Evolutionary conservation across 1,140 invertebrate species (phyloP).

Genomic region (Trichonephila clavipes): DNA sequence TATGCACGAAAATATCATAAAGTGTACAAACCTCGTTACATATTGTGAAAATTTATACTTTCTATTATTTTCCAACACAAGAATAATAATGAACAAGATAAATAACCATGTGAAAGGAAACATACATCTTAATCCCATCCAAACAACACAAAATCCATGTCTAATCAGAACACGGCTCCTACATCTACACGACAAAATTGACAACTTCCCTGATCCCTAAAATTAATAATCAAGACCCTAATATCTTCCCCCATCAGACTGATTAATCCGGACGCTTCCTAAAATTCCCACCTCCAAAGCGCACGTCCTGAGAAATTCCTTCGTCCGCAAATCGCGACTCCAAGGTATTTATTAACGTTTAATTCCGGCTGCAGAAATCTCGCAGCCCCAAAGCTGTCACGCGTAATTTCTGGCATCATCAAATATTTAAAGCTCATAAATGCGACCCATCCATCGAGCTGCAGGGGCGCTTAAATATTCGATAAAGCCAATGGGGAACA

Average conservation of each 20-base stretch:
- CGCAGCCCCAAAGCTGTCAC: conserved; percentile 23
- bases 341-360: conserved; percentile 60
- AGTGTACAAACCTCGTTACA: too few relatives aligned
- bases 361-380: conserved; percentile 53
- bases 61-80: too few relatives aligned
- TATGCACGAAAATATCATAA: too few relatives aligned
- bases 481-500: conserved; percentile 28
- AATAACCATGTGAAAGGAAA: too few relatives aligned
- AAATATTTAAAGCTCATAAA: conserved; percentile 64
- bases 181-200: neutral
- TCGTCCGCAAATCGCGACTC: neutral
- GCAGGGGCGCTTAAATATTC: conserved; percentile 42
- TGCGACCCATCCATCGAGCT: conserved; percentile 6
- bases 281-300: conserved; percentile 17
- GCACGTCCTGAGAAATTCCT: neutral
- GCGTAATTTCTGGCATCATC: conserved; percentile 50
- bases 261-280: conserved; percentile 34
- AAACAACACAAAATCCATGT: too few relatives aligned
- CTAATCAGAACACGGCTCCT: too few relatives aligned
- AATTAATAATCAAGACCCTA: conserved; percentile 19
- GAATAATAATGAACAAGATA: too few relatives aligned
- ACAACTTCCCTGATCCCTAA: neutral
- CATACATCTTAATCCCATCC: too few relatives aligned
- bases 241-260: neutral
- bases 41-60: too few relatives aligned